Evolutionary conservation across 2,888 invertebrate genomes (phyloP), one percentile per base, ranked within the genome.

Genomic region (Zhuqinia jingwanae): DNA sequence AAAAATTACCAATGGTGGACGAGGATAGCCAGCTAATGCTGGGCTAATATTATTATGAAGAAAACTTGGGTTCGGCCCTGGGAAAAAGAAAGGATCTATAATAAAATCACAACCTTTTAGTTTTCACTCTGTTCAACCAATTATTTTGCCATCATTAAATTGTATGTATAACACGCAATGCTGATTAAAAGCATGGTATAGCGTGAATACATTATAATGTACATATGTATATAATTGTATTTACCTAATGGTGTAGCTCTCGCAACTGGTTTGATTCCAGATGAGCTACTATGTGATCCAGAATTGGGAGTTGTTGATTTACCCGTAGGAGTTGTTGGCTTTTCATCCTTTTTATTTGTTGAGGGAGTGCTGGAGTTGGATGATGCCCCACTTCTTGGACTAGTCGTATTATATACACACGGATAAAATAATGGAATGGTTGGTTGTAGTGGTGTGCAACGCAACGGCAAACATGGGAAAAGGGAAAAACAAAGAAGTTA

Each of bases 351-450:
- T 92, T 96, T 96, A 92, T 96, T 96, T 89, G 96, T 96, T 86
- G 97, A 97, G 0, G 97, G 96, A 45, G 97, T 97, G 91, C 96
- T 96, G n/a, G 96, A 96, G 92, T 97, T 97, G 91, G 97, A 97
- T 87, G 97, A 97, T 50, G 96, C 96, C 68, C 97, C 97, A 90
- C 97, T 97, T 91, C 96, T 94, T 88, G 93, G 94, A 92, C 92
- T 93, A 91, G 87, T n/a, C 20, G 15, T 5, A 60, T 5, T 22
- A 60, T n/a, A 60, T 50, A n/a, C n/a, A n/a, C n/a, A n/a, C n/a
- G n/a, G n/a, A n/a, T n/a, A n/a, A n/a, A n/a, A n/a, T n/a, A n/a
- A n/a, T n/a, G n/a, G n/a, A n/a, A n/a, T n/a, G n/a, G n/a, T n/a
- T n/a, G n/a, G n/a, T n/a, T n/a, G n/a, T n/a, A n/a, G n/a, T n/a